A percentile compares a stretch with the other conserved stretches of the same genome.
phyloP scores from a whole-genome alignment of 2,888 invertebrate genomes.

The Chrysolina oricalcia region DNA sequence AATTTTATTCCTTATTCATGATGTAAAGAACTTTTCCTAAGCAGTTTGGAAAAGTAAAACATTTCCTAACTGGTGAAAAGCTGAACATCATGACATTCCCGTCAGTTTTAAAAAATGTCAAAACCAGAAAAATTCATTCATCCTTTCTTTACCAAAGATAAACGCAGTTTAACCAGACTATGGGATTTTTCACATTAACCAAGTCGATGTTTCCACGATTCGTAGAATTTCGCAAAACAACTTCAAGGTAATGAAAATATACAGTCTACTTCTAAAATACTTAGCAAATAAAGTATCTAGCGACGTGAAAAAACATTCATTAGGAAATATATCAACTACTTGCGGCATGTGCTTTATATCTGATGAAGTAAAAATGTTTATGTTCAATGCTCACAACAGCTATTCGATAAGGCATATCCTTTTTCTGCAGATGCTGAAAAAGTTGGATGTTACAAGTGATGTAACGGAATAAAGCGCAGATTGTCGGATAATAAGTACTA shows the following conservation, averaged over 20 bases:
- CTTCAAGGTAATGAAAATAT: slow-evolving; percentile 18
- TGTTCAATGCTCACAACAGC: slow-evolving; percentile 15
- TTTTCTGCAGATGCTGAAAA: slow-evolving; percentile 14
- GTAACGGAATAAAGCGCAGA: background rate
- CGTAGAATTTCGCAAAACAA: background rate
- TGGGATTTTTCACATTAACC: too few relatives aligned
- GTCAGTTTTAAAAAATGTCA: too few relatives aligned
- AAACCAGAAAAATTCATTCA: too few relatives aligned
- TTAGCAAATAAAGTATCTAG: background rate
- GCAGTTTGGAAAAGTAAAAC: too few relatives aligned
- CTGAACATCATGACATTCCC: too few relatives aligned
- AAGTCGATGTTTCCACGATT: background rate
- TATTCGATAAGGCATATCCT: background rate
- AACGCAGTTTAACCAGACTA: too few relatives aligned
- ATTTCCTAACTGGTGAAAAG: too few relatives aligned
- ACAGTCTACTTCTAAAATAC: slow-evolving; percentile 7
- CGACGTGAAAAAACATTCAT: slow-evolving; percentile 16
- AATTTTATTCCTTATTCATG: too few relatives aligned
- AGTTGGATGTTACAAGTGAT: background rate
- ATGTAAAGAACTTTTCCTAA: too few relatives aligned
- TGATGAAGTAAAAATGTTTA: slow-evolving; percentile 3
- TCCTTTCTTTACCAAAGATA: too few relatives aligned
- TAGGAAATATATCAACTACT: slow-evolving; percentile 15
- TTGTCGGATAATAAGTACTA: slow-evolving; percentile 10
- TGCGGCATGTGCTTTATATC: slow-evolving; percentile 21